Evolutionary conservation across 2,113 vertebrate genomes (phyloP), one percentile per base, ranked within the genome.

Genomic region (Rhinopomastus cyanomelas): DNA sequence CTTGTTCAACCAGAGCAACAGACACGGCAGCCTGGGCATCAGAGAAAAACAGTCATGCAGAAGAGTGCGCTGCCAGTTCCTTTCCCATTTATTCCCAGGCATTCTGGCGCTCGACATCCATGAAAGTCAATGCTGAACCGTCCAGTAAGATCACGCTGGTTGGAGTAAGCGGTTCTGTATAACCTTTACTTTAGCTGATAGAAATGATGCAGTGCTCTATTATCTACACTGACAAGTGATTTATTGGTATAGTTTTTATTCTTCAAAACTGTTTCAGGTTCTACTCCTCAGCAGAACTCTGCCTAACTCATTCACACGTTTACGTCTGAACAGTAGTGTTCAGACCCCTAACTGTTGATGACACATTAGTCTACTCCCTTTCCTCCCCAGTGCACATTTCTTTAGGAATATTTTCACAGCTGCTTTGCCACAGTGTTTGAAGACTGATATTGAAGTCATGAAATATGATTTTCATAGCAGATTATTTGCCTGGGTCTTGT

Each of bases 121-220:
- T n/a, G 27, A 48, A 81, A 71, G 49, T 59, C 71, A 74, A 59
- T 72, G 46, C 42, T 89, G 89, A 96, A 90, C 88, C 88, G 91
- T 92, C 88, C 85, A 72, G 60, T 13, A n/a, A 93, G 44, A 92
- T 65, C 72, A 64, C 8, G 44, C 42, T 62, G 71, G 81, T 87
- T 81, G 75, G 39, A 95, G 68, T 86, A 93, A 96, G 87, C 67
- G 89, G 62, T 23, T 93, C 67, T 69, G 53, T 93, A 77, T 85
- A 94, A 95, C 88, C 92, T 96, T 79, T 93, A 85, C 56, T 96
- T 90, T 39, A 86, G 83, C 64, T 85, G 75, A 96, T 87, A 96
- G 87, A 96, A 96, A 96, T 91, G 77, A 97, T 96, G 87, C 83
- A 97, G 95, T 95, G 78, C 95, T 97, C 94, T 89, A 90, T 96